Base-by-base conservation (phyloP, 2,113 vertebrate species). In the Camelus bactrianus region DNA sequence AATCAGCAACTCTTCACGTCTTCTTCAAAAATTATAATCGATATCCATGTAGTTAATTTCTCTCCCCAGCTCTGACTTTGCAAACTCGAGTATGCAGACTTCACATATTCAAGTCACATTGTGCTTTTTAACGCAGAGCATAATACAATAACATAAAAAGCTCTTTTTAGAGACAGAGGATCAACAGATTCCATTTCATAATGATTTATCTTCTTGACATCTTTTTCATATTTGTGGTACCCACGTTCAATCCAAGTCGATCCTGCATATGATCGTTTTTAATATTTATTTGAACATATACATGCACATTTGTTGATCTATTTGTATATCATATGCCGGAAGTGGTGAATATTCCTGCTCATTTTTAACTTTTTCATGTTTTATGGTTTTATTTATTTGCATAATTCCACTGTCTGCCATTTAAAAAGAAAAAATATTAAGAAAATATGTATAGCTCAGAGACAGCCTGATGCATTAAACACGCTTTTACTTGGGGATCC, bases 351-450 rank as follows among this genome's bases (percentile, higher is more conserved):
- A 16, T 56, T 72, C 13, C 8, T 96, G 2, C 7, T 91, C 22
- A 54, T 88, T 97, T 96, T 97, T 96, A 96, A 87, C 80, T 48
- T 88, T 77, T 4, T 67, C 54, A 46, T 42, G 73, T 93, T 48
- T 82, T 93, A 80, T 89, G 13, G 4, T 32, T 94, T 92, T 73
- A 56, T 8, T 95, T 95, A 75, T 77, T 96, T 65, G 95, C 32
- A 62, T 50, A 89, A 42, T 93, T 42, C 69, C 32, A 93, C 97
- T 97, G 2, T 73, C 54, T 88, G 8, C 12, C 98, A 85, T 94
- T 97, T 96, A 97, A 95, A 84, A 76, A 88, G 26, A 93, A 89
- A 96, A 98, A 97, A 73, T 93, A 79, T 92, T 95, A 92, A 94
- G 72, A 96, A 94, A 97, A 76, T 95, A 60, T 90, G 48, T 70